Evolutionary conservation across 2,797 vertebrate genomes (phyloP).

Genomic region (Fratercula arctica): DNA sequence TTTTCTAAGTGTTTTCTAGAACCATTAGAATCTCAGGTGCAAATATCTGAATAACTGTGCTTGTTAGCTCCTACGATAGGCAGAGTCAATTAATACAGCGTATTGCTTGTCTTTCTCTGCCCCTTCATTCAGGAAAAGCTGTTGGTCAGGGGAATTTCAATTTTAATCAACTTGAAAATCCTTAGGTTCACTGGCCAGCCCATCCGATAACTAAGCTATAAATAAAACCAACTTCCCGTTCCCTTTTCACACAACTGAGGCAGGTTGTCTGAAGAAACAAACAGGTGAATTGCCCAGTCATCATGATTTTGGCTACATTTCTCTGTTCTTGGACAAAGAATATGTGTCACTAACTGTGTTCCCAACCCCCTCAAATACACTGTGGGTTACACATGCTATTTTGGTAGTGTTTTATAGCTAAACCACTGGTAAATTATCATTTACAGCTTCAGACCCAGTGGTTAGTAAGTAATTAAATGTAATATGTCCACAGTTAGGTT

Average conservation of each 20-base stretch:
- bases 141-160: constrained; percentile 48
- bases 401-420: constrained; percentile 34
- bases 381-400: constrained; percentile 13
- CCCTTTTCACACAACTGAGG: background rate
- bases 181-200: constrained; percentile 10
- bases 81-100: constrained; percentile 17
- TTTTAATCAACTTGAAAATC: constrained; percentile 7
- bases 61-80: constrained; percentile 24
- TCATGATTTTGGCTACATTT: background rate
- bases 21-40: constrained; percentile 67
- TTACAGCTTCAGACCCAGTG: constrained; percentile 33
- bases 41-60: constrained; percentile 59
- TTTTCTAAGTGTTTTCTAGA: constrained; percentile 53
- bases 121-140: constrained; percentile 52
- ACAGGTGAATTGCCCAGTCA: background rate
- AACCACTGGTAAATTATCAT: background rate
- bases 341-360: background rate
- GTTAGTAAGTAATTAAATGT: constrained; percentile 21
- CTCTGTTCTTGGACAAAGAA: background rate
- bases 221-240: background rate
- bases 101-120: constrained; percentile 37
- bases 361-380: background rate
- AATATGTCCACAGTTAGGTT: background rate
- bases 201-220: background rate
- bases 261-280: background rate